phyloP scores from a whole-genome alignment of 2,797 vertebrate genomes.

The Sebastes oblongus region DNA sequence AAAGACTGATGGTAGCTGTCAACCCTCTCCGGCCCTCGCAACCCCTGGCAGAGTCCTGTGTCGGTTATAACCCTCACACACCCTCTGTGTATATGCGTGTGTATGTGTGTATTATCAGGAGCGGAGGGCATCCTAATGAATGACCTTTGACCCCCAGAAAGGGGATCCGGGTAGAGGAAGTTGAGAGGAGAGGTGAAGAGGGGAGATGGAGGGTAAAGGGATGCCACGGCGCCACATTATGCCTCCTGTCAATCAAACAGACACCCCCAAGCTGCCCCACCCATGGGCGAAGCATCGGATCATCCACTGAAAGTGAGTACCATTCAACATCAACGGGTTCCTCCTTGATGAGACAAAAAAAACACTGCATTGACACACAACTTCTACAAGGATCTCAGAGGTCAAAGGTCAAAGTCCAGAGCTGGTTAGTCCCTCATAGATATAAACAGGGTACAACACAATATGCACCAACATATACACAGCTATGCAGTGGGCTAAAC shows the following conservation, averaged over 20 bases:
- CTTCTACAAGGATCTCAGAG: not conserved
- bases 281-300: not conserved
- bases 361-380: not conserved
- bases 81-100: not conserved
- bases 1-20: conserved; percentile 73
- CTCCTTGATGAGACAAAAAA: not conserved
- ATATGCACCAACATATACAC: not conserved
- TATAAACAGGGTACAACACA: not conserved
- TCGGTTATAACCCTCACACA: conserved; percentile 21
- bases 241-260: conserved; percentile 65
- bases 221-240: conserved; percentile 72
- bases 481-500: not conserved
- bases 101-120: conserved; percentile 62
- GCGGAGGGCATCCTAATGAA: conserved; percentile 72
- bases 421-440: not conserved
- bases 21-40: conserved; percentile 43
- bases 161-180: conserved; percentile 78
- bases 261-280: conserved; percentile 36
- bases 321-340: not conserved
- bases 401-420: not conserved
- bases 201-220: conserved; percentile 62
- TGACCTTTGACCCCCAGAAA: conserved; percentile 78
- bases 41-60: conserved; percentile 39
- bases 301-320: conserved; percentile 49
- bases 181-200: conserved; percentile 73